A percentile compares a stretch with the other conserved stretches of the same genome.
phyloP scores from a whole-genome alignment of 2,113 vertebrate genomes.

The Apodemus sylvaticus region DNA sequence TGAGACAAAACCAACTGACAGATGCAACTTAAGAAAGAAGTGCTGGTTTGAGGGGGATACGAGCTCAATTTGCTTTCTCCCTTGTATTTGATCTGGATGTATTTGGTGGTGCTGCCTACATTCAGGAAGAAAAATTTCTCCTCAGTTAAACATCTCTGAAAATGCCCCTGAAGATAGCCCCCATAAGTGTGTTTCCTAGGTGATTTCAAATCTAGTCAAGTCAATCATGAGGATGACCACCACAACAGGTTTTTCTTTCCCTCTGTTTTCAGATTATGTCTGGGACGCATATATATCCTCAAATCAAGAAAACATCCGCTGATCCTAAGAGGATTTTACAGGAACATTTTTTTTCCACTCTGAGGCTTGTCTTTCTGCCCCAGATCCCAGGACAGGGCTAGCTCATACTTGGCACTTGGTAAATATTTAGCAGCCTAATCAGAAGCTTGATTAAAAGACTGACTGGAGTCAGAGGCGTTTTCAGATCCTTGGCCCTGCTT shows the following conservation, averaged over 20 bases:
- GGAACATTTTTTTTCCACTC: neutral
- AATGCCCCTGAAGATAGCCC: neutral
- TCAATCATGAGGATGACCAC: neutral
- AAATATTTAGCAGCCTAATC: constrained; percentile 38
- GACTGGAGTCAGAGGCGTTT: neutral
- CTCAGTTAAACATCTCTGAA: neutral
- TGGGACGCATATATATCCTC: neutral
- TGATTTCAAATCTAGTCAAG: neutral
- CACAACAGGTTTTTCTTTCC: neutral
- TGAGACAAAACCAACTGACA: neutral
- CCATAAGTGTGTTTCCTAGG: neutral
- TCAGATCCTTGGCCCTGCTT: neutral
- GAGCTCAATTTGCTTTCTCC: neutral
- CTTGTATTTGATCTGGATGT: neutral
- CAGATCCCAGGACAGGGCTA: neutral
- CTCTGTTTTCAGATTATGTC: neutral
- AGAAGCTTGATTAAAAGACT: constrained; percentile 13
- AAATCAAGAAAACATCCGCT: neutral
- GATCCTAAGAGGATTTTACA: neutral
- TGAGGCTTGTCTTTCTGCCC: neutral
- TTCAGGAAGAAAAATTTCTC: neutral
- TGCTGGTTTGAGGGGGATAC: neutral
- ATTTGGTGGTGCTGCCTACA: neutral
- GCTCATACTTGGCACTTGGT: neutral
- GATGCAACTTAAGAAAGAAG: neutral